Base-by-base conservation (phyloP, 2,113 vertebrate species). In the Embiotoca jacksoni region DNA sequence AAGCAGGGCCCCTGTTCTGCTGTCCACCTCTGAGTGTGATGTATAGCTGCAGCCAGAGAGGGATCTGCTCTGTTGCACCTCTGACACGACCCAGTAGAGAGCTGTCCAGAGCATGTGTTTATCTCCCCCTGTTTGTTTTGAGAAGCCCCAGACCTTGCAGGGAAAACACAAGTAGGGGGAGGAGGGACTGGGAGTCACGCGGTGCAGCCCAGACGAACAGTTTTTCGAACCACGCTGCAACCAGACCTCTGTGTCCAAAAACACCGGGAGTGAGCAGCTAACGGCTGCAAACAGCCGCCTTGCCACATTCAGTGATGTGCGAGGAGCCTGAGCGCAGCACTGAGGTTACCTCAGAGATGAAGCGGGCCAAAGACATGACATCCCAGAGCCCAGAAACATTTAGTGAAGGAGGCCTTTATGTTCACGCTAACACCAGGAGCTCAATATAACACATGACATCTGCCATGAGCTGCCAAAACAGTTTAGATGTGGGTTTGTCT, bases 111-210 rank as follows among this genome's bases (percentile, higher is more conserved):
- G 86, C 90, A 91, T 87, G 65, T 90, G 91, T 91, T 91, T 90
- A 92, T 92, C 92, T 93, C 91, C 81, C 88, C 84, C 78, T 93
- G 90, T 93, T 94, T 93, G 90, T 93, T 94, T 93, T 88, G 91
- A 92, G 83, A 93, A 92, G 91, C 89, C 84, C 69, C 91, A 93
- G 92, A 90, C 90, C 83, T 90, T 81, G 89, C 89, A 91, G 88
- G 88, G 85, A 92, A 93, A 94, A 91, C 87, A 91, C 89, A 91
- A 90, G 92, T 62, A 90, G 72, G 65, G 73, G 83, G 88, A 80
- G 86, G 86, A 86, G 85, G 82, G 83, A 84, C 53, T 57, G 66
- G 68, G 80, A 89, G 82, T 91, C 89, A 88, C 66, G 70, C 64
- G 58, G 90, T 2, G 73, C 66, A 46, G 83, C 58, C 6, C 57